A percentile compares a stretch with the other conserved stretches of the same genome.
Evolutionary conservation across 2,113 vertebrate genomes (phyloP).

Genomic region (Cervus canadensis): DNA sequence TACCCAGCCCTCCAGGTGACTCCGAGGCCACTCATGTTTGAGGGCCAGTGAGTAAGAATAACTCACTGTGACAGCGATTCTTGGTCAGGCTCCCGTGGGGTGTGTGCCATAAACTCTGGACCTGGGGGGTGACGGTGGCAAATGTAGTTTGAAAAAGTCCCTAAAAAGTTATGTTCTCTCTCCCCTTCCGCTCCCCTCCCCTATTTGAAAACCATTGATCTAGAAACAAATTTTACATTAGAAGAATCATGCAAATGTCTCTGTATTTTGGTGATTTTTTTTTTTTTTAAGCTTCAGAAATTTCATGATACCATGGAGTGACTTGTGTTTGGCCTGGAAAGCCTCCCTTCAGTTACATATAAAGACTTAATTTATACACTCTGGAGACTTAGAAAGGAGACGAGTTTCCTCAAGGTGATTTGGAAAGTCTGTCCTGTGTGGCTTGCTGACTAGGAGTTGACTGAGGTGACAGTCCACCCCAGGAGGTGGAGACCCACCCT

Average conservation of each 20-base stretch:
- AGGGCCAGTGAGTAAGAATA: not conserved
- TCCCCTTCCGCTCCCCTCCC: not conserved
- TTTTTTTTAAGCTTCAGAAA: not conserved
- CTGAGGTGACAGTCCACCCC: no score
- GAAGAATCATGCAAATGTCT: not conserved
- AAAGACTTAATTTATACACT: not conserved
- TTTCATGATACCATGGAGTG: not conserved
- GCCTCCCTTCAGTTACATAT: not conserved
- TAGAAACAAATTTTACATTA: not conserved
- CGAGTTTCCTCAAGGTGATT: not conserved
- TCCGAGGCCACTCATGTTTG: accelerated
- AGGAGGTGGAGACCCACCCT: not conserved
- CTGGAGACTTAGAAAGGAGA: not conserved
- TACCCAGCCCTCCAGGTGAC: not conserved
- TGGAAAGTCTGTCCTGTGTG: not conserved
- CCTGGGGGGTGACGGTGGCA: no score
- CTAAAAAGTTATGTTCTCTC: not conserved
- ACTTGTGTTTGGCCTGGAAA: not conserved
- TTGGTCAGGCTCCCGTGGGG: not conserved
- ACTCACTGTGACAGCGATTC: not conserved
- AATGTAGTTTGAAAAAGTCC: not conserved
- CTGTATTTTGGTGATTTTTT: not conserved
- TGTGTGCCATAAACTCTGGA: not conserved
- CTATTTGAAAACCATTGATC: not conserved
- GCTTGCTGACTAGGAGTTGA: not conserved